Evolutionary conservation across 2,888 invertebrate genomes (phyloP).

Genomic region (Sarcophaga caerulescens): DNA sequence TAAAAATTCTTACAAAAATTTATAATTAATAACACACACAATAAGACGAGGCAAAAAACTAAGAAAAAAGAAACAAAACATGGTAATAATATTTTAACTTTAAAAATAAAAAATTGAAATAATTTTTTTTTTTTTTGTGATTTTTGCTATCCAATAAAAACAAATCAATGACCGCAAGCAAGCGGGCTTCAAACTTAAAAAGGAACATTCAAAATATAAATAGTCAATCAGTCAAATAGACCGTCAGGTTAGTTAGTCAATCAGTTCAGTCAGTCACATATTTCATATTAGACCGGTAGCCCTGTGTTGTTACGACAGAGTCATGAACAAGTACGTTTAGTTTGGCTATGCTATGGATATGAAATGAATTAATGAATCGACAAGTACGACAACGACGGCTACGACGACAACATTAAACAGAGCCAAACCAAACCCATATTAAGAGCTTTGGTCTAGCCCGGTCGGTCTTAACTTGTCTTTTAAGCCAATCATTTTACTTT

Average conservation of each 20-base stretch:
- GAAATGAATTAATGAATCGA: slow-evolving; percentile 4
- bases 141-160: too few relatives aligned
- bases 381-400: background rate
- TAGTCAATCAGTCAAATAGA: too few relatives aligned
- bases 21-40: background rate
- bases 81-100: too few relatives aligned
- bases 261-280: background rate
- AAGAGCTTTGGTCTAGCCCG: background rate
- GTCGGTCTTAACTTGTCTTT: background rate
- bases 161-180: background rate
- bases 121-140: too few relatives aligned
- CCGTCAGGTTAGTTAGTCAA: background rate
- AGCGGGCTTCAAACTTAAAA: background rate
- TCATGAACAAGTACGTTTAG: slow-evolving; percentile 11
- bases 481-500: background rate
- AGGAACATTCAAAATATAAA: background rate
- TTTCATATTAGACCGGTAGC: too few relatives aligned
- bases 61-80: too few relatives aligned
- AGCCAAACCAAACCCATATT: slow-evolving; percentile 19
- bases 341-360: background rate
- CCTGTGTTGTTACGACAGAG: background rate
- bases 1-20: background rate
- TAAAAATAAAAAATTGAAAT: too few relatives aligned
- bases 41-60: too few relatives aligned
- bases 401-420: background rate